A percentile compares a stretch with the other conserved stretches of the same genome.
Evolutionary conservation across 2,888 invertebrate genomes (phyloP).

Genomic region (Dryomyza anilis): DNA sequence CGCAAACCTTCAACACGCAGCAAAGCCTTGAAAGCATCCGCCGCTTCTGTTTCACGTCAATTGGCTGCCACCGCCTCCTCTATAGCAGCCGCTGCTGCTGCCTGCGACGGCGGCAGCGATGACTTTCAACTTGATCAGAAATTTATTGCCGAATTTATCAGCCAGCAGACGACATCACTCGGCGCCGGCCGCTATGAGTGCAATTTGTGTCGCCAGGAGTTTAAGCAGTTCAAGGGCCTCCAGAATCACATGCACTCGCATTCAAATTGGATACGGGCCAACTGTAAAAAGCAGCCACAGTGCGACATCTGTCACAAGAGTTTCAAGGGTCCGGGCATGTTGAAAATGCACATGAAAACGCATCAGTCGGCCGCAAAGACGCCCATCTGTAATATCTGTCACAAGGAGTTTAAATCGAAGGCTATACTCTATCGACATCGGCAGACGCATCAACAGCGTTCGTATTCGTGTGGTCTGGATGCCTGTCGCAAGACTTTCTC

Average conservation of each 20-base stretch:
- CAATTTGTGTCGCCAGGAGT: slow-evolving; percentile 69
- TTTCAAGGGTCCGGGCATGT: slow-evolving; percentile 71
- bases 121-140: slow-evolving; percentile 56
- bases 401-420: slow-evolving; percentile 67
- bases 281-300: slow-evolving; percentile 70
- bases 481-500: slow-evolving; percentile 61
- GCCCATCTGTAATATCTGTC: slow-evolving; percentile 68
- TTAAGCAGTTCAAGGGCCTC: slow-evolving; percentile 68
- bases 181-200: slow-evolving; percentile 67
- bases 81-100: slow-evolving; percentile 51
- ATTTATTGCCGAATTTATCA: slow-evolving; percentile 59
- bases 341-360: slow-evolving; percentile 71
- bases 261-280: slow-evolving; percentile 69
- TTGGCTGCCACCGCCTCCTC: slow-evolving; percentile 53
- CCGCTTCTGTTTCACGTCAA: slow-evolving; percentile 42
- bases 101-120: slow-evolving; percentile 51
- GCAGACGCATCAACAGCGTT: slow-evolving; percentile 67
- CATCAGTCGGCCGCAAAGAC: slow-evolving; percentile 66
- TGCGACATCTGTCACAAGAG: slow-evolving; percentile 68
- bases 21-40: slow-evolving; percentile 31
- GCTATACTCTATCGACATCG: slow-evolving; percentile 68
- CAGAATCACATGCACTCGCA: slow-evolving; percentile 70
- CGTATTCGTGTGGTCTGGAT: slow-evolving; percentile 55
- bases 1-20: slow-evolving; percentile 37
- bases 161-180: slow-evolving; percentile 64